Conservation (phyloP, 2,888 invertebrate genomes). For the Sepioteuthis lessoniana region DNA sequence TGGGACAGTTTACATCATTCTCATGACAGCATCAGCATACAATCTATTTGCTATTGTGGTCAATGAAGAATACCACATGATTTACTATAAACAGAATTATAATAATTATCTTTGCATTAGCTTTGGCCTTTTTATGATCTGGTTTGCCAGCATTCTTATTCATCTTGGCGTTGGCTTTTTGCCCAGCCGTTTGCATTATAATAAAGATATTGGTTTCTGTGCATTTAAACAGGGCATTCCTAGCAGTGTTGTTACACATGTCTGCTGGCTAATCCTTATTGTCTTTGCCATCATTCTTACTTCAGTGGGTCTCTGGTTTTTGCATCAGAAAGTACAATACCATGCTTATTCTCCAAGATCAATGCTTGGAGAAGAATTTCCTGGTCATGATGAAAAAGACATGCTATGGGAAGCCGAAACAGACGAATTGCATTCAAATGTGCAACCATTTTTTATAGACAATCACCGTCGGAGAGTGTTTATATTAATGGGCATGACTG, state of each 20-base stretch:
- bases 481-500: constrained; percentile 66
- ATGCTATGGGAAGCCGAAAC: constrained; percentile 4
- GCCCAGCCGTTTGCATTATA: constrained; percentile 70
- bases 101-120: constrained; percentile 81
- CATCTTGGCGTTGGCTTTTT: constrained; percentile 82
- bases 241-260: constrained; percentile 91
- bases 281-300: constrained; percentile 89
- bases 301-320: constrained; percentile 85
- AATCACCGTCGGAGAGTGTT: constrained; percentile 57
- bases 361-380: constrained; percentile 55
- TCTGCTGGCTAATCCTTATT: constrained; percentile 91
- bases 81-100: constrained; percentile 59
- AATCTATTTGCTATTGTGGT: constrained; percentile 83
- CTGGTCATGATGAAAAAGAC: constrained; percentile 52
- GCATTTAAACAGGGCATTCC: constrained; percentile 90
- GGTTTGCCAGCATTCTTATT: constrained; percentile 92
- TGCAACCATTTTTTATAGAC: constrained; percentile 55
- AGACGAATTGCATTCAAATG: constrained; percentile 51
- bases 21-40: constrained; percentile 92
- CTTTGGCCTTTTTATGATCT: constrained; percentile 93
- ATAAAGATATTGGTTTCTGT: constrained; percentile 86
- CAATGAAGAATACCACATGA: constrained; percentile 72
- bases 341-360: constrained; percentile 35
- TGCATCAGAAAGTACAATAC: constrained; percentile 79
- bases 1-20: constrained; percentile 89